A percentile compares a stretch with the other conserved stretches of the same genome.
Conservation (phyloP, 2,113 vertebrate species). For the Phoenicopterus ruber region DNA sequence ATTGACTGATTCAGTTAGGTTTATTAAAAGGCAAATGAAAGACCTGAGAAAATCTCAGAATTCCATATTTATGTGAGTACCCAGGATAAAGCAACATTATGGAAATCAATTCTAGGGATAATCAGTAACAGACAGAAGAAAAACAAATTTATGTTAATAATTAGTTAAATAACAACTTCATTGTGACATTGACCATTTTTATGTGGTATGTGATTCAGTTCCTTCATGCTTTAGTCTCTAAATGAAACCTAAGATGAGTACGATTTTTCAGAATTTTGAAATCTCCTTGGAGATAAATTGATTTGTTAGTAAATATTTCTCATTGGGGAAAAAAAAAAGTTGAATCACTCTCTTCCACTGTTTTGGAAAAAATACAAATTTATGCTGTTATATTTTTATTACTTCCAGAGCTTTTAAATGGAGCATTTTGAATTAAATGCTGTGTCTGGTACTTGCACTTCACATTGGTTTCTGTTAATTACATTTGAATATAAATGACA, state of each 20-base stretch:
- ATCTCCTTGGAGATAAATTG: background rate
- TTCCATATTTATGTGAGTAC: background rate
- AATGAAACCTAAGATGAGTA: background rate
- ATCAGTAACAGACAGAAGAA: background rate
- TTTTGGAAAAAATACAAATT: background rate
- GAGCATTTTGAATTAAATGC: background rate
- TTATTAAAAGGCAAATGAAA: background rate
- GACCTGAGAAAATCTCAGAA: background rate
- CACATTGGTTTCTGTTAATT: background rate
- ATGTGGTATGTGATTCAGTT: background rate
- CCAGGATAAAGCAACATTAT: background rate
- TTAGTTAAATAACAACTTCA: background rate
- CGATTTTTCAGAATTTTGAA: background rate
- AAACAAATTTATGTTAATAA: background rate
- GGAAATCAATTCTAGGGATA: background rate
- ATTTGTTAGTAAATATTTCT: background rate
- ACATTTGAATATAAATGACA: background rate
- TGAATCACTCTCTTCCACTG: background rate
- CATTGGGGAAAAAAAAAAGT: background rate
- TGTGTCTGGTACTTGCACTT: accelerated
- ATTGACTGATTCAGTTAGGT: background rate
- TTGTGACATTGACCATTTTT: background rate
- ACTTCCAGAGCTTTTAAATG: background rate
- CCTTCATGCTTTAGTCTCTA: background rate
- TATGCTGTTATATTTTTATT: background rate